Base-by-base conservation (phyloP, 64 coral and sea anemone species). In the Montipora efflorescens region DNA sequence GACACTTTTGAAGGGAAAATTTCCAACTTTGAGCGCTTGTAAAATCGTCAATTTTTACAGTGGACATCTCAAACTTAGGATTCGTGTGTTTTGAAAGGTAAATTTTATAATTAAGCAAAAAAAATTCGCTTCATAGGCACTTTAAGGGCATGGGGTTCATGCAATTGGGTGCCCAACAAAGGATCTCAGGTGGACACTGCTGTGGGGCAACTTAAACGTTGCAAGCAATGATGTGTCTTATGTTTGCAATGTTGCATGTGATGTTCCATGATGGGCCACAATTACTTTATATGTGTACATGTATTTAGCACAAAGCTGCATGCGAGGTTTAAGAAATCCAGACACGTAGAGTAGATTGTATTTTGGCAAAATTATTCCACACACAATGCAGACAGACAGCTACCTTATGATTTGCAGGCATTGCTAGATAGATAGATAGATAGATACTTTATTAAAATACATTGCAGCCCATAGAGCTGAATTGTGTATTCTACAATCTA, bases 211-310 rank as follows among this genome's bases (percentile, higher is more conserved):
- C 43, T 76, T 76, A 76, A 76, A 45, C 25, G 25, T 76, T 76
- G 74, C 74, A 76, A 45, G 74, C 74, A 76, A 47, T 76, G 74
- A 15, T 76, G 74, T 76, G 74, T 76, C 3, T 48, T 46, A 76
- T 76, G 23, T 76, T 76, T 45, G 74, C 43, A 76, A 76, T 76
- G 74, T 76, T 76, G 74, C 28, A 76, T 44, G 25, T 45, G 25
- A 13, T 76, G 74, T 76, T 46, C 74, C 74, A 45, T 76, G 74
- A 45, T 76, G 43, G 14, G 23, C 70, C n/a, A 25, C 6, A 21
- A 76, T 76, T 28, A 76, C 74, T 76, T 76, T 76, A 76, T 15
- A 45, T 64, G 61, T 74, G n/a, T 74, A 74, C 70, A 74, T 74
- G 70, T 74, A 74, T 74, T 74, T 74, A 28, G 70, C n/a, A 28